phyloP scores from a whole-genome alignment of 2,888 invertebrate species.

The Drosophila neotestacea region DNA sequence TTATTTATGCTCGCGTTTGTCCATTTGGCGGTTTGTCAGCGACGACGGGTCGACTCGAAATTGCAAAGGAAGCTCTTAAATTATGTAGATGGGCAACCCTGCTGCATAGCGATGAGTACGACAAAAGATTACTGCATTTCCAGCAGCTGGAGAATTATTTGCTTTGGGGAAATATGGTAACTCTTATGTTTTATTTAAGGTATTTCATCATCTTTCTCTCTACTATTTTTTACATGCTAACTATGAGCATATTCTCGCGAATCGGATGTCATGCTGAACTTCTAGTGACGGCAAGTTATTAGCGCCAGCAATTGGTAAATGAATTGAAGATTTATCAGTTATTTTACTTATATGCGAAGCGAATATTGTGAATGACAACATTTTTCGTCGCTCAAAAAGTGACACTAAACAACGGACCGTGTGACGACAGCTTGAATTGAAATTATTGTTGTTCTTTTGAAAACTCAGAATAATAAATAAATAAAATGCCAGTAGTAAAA shows the following conservation, averaged over 20 bases:
- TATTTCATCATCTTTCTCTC: slow-evolving; percentile 7
- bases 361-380: no score
- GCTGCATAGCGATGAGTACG: slow-evolving; percentile 35
- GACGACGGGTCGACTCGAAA: slow-evolving; percentile 1
- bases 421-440: no score
- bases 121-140: slow-evolving; percentile 42
- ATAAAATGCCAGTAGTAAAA: not conserved
- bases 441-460: no score
- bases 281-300: not conserved
- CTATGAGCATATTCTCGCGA: not conserved
- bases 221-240: not conserved
- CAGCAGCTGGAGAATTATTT: slow-evolving; percentile 41
- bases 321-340: no score
- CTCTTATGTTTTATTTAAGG: slow-evolving; percentile 28
- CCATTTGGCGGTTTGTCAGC: slow-evolving; percentile 41
- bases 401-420: no score
- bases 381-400: no score
- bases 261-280: not conserved
- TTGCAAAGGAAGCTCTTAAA: slow-evolving; percentile 41
- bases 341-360: no score
- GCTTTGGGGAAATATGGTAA: slow-evolving; percentile 25
- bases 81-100: slow-evolving; percentile 44
- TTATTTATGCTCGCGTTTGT: slow-evolving; percentile 56
- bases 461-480: no score
- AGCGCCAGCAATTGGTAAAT: not conserved